These are phyloP conservation scores for Drosophila arizonae DNA, from an alignment of 1,140 invertebrate species.

Conservation along the genomic window DNA sequence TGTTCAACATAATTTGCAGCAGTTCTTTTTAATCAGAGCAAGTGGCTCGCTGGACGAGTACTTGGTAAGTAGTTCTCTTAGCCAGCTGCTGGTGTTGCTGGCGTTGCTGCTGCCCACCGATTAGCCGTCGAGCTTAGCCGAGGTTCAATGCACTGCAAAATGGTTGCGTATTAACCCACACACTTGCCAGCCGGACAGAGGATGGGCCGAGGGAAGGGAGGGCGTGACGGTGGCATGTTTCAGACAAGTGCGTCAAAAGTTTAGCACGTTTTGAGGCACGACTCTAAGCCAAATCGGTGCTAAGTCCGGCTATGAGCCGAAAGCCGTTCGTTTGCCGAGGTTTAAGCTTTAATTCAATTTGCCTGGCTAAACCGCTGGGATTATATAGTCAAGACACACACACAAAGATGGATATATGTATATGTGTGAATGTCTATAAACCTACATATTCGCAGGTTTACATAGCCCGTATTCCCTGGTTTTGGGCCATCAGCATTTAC, in stretches of 20 bases:
- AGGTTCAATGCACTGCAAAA: constrained; percentile 66
- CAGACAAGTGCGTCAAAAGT: constrained; percentile 50
- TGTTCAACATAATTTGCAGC: constrained; percentile 62
- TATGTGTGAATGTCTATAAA: constrained; percentile 19
- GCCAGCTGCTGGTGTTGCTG: constrained; percentile 33
- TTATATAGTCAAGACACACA: constrained; percentile 52
- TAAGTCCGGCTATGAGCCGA: constrained; percentile 55
- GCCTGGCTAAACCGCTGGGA: constrained; percentile 67
- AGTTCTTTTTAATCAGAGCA: constrained; percentile 75
- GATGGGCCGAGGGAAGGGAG: no score
- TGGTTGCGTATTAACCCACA: constrained; percentile 27
- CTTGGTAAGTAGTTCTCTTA: constrained; percentile 3
- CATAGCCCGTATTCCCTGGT: constrained; percentile 10
- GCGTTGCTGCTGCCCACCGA: constrained; percentile 45
- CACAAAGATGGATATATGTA: background rate
- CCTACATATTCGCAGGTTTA: constrained; percentile 37
- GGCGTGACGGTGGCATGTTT: background rate
- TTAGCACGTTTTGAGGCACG: constrained; percentile 48
- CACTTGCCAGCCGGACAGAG: background rate
- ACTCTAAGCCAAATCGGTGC: constrained; percentile 63
- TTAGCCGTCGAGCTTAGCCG: constrained; percentile 47
- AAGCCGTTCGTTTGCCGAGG: constrained; percentile 42
- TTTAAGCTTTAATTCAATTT: constrained; percentile 77
- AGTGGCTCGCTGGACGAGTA: constrained; percentile 56
- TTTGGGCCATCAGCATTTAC: constrained; percentile 22